Evolutionary conservation across 2,113 vertebrate species (phyloP).

Genomic region (Lophotis ruficrista): DNA sequence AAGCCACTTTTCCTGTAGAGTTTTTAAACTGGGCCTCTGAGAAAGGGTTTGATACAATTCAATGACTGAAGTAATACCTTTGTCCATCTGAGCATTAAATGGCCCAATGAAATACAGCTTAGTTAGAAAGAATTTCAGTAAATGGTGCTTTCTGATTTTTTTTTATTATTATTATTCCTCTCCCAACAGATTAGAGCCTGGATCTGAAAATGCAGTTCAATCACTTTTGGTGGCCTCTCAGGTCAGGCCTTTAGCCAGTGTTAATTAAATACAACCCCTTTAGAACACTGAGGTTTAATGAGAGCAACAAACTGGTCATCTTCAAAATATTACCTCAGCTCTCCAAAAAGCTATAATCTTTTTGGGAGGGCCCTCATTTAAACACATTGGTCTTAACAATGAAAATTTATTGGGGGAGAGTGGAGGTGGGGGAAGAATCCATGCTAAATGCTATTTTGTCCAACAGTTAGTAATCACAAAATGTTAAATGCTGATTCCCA

Average conservation of each 20-base stretch:
- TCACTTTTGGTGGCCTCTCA: slow-evolving; percentile 80
- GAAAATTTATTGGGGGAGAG: background rate
- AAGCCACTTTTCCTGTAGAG: slow-evolving; percentile 77
- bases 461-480: slow-evolving; percentile 44
- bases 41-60: slow-evolving; percentile 80
- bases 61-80: slow-evolving; percentile 85
- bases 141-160: slow-evolving; percentile 76
- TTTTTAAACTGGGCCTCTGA: slow-evolving; percentile 78
- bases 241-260: slow-evolving; percentile 87
- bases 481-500: slow-evolving; percentile 44
- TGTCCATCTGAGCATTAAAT: slow-evolving; percentile 88
- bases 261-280: slow-evolving; percentile 92
- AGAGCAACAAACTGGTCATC: slow-evolving; percentile 65
- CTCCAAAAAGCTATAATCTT: slow-evolving; percentile 45
- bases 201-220: slow-evolving; percentile 81
- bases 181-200: slow-evolving; percentile 76
- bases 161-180: slow-evolving; percentile 53
- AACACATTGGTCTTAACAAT: slow-evolving; percentile 26
- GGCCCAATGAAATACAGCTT: slow-evolving; percentile 83
- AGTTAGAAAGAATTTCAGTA: slow-evolving; percentile 79
- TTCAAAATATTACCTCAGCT: slow-evolving; percentile 51
- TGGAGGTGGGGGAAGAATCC: background rate
- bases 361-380: slow-evolving; percentile 4
- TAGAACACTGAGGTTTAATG: slow-evolving; percentile 85
- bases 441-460: slow-evolving; percentile 17